These are phyloP conservation scores for Heliconius erato DNA, from an alignment of 2,888 invertebrate species.

Conservation along the genomic window DNA sequence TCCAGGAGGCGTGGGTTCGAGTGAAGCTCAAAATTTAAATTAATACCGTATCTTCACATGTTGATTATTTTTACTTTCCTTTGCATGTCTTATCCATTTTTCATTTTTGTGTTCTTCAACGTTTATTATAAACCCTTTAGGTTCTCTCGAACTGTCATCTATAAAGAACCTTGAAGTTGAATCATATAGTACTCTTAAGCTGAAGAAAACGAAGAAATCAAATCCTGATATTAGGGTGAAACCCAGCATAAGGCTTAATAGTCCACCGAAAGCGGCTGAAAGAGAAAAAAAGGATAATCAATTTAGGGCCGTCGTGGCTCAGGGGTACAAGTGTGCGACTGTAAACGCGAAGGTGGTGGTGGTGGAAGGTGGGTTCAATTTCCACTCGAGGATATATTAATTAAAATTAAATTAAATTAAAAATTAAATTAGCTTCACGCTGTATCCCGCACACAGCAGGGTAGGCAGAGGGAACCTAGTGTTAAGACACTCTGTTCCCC, in stretches of 20 bases:
- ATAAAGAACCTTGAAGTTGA: conserved; percentile 27
- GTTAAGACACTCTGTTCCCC: too few relatives aligned
- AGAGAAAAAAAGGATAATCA: conserved; percentile 51
- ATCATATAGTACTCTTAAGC: conserved; percentile 82
- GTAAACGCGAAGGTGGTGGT: too few relatives aligned
- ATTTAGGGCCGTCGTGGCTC: too few relatives aligned
- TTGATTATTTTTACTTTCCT: conserved; percentile 5
- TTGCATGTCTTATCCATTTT: conserved; percentile 29
- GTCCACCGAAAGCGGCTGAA: conserved; percentile 90
- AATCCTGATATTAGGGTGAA: conserved; percentile 89
- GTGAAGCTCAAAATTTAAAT: background rate
- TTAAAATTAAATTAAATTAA: too few relatives aligned
- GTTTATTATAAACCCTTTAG: conserved; percentile 40
- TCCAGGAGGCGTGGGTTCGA: too few relatives aligned
- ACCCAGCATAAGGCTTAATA: conserved; percentile 89
- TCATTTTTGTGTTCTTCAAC: conserved; percentile 42
- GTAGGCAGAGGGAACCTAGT: too few relatives aligned
- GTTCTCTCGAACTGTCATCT: background rate
- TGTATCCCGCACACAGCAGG: too few relatives aligned
- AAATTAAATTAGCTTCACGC: too few relatives aligned
- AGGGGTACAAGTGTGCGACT: too few relatives aligned
- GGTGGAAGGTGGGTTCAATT: too few relatives aligned
- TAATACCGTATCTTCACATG: conserved; percentile 31
- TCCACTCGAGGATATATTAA: too few relatives aligned
- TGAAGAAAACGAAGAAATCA: conserved; percentile 88